Base-by-base conservation (phyloP, 2,797 vertebrate genomes). In the Scleropages formosus region DNA sequence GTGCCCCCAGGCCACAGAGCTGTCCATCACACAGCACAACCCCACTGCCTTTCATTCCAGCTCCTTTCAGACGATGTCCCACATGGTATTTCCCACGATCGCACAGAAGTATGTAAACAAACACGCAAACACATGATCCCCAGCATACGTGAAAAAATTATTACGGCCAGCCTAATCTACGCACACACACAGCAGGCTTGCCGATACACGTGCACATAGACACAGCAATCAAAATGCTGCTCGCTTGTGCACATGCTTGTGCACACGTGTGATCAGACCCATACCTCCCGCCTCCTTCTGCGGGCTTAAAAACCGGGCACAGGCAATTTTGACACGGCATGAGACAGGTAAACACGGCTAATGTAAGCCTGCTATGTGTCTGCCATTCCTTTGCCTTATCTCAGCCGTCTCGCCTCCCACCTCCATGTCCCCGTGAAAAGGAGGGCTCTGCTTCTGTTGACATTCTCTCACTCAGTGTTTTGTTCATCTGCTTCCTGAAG, bases 1-100 rank as follows among this genome's bases (percentile, higher is more conserved):
- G 85, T 80, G 70, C 87, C 90, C 89, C 86, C 81, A 86, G 89
- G 88, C 88, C 82, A 85, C 83, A 86, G 83, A 83, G 81, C 85
- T 81, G 87, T 85, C 75, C 64, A 22, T 77, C 73, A 64, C 51
- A 20, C 56, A 26, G 18, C 11, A 46, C 16, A 65, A 31, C 22
- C 51, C 61, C 63, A 9, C 64, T 44, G 72, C 72, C 73, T 80
- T 58, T 66, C n/a, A 51, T 68, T 53, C 20, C 31, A 59, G 53
- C 27, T 51, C 16, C 15, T 11, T 59, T 56, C 49, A 49, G 18
- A 56, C 24, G 6, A 10, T 39, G 13, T 24, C 68, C 24, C 3
- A 53, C 3, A 44, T n/a, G 31, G 49, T 26, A 11, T 58, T 51
- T 49, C 13, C 44, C 60, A 26, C 16, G 18, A 61, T 27, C 44